These are phyloP conservation scores for Plemyria rubiginata DNA, from an alignment of 2,888 invertebrate genomes.

Conservation along the genomic window DNA sequence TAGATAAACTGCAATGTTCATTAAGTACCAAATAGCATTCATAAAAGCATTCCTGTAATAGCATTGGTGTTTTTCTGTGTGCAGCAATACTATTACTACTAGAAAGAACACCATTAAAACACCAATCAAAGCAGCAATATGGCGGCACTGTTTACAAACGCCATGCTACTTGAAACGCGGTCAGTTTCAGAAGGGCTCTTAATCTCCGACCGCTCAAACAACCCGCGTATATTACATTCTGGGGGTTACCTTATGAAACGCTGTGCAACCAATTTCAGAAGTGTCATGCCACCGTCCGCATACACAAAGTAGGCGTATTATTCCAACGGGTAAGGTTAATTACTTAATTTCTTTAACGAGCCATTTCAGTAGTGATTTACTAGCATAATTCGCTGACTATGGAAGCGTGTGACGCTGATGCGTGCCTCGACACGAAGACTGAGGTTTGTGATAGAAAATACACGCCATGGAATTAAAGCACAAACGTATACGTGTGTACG, in stretches of 20 bases:
- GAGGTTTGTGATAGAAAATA: conserved; percentile 30
- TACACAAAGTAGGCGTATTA: conserved; percentile 47
- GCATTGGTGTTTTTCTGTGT: no score
- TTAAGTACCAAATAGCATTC: no score
- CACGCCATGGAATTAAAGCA: neutral
- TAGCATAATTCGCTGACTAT: conserved; percentile 70
- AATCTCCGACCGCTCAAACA: conserved; percentile 32
- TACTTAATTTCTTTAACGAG: conserved; percentile 75
- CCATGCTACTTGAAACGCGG: conserved; percentile 53
- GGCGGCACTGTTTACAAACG: conserved; percentile 62
- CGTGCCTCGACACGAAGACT: conserved; percentile 31
- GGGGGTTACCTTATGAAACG: conserved; percentile 29
- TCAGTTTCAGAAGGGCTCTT: conserved; percentile 50
- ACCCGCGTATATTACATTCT: conserved; percentile 35
- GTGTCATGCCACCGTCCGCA: conserved; percentile 41
- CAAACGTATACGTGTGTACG: neutral
- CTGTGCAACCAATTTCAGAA: conserved; percentile 49
- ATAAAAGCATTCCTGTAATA: no score
- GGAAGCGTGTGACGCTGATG: conserved; percentile 55
- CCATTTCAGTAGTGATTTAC: conserved; percentile 69
- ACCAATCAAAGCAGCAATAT: conserved; percentile 31
- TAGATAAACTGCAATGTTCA: no score
- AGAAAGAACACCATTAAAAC: conserved; percentile 24
- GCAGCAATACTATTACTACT: neutral
- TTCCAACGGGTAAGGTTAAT: conserved; percentile 65